These are phyloP conservation scores for Hermaeophaga mercurialis DNA, from an alignment of 2,888 invertebrate genomes.

Conservation along the genomic window DNA sequence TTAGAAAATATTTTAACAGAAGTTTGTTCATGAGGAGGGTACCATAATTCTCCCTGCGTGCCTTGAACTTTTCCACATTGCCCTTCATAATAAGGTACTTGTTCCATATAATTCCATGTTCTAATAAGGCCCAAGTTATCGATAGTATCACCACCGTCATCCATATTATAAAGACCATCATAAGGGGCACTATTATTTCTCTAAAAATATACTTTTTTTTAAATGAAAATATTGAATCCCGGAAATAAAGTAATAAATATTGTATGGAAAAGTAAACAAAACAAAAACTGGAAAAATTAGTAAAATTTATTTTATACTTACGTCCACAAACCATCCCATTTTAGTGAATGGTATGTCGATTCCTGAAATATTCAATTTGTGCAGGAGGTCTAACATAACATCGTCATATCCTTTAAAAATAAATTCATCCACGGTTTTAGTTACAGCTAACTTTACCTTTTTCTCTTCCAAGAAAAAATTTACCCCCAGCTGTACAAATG, in stretches of 20 bases:
- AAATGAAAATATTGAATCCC: too few species aligned
- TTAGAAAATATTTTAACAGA: conserved; percentile 71
- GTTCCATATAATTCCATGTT: conserved; percentile 71
- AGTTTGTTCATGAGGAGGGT: conserved; percentile 66
- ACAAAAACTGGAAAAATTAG: not conserved
- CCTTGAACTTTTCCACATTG: conserved; percentile 74
- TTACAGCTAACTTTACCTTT: conserved; percentile 63
- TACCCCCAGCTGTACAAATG: conserved; percentile 58
- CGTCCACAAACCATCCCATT: conserved; percentile 85
- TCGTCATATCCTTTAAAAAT: conserved; percentile 85
- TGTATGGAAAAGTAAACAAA: not conserved
- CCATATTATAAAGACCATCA: conserved; percentile 80
- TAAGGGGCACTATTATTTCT: conserved; percentile 74
- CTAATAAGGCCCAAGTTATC: conserved; percentile 70
- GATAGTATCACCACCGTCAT: conserved; percentile 72
- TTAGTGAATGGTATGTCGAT: conserved; percentile 70
- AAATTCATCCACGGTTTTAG: conserved; percentile 69
- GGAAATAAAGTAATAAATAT: too few species aligned
- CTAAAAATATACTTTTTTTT: conserved; percentile 58
- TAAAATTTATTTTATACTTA: conserved; percentile 61
- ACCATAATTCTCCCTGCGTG: conserved; percentile 81
- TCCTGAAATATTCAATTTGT: conserved; percentile 60
- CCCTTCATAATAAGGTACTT: conserved; percentile 58
- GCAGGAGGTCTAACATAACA: conserved; percentile 64
- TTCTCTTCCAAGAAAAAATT: conserved; percentile 63